Conservation (phyloP, 2,888 invertebrate species). For the Rhagium mordax region DNA sequence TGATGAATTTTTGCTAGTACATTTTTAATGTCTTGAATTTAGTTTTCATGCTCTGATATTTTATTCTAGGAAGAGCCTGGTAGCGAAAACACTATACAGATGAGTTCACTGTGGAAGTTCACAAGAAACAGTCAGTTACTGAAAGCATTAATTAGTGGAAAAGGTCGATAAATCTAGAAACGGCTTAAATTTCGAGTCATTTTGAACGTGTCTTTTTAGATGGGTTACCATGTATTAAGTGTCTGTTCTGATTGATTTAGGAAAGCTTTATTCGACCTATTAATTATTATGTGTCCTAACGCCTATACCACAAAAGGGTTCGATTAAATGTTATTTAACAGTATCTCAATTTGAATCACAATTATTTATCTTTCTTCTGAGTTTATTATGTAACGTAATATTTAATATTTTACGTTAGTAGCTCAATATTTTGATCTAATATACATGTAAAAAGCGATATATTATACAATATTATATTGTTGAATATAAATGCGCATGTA, state of each 20-base stretch:
- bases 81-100: not conserved
- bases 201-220: not conserved
- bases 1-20: too few relatives aligned
- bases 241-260: not conserved
- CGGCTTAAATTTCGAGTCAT: not conserved
- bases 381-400: too few relatives aligned
- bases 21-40: too few relatives aligned
- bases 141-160: not conserved
- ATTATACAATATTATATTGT: too few relatives aligned
- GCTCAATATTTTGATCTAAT: too few relatives aligned
- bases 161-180: not conserved
- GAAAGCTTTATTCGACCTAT: not conserved
- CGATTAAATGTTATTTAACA: not conserved
- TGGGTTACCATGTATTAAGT: not conserved
- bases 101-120: not conserved
- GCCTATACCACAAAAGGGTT: not conserved
- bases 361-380: too few relatives aligned
- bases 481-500: too few relatives aligned
- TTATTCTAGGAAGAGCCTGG: too few relatives aligned
- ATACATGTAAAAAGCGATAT: too few relatives aligned
- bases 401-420: too few relatives aligned
- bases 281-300: not conserved
- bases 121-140: not conserved
- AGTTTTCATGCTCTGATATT: too few relatives aligned
- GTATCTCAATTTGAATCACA: not conserved